phyloP scores from a whole-genome alignment of 2,888 invertebrate species.

The Neoitamus cyanurus region DNA sequence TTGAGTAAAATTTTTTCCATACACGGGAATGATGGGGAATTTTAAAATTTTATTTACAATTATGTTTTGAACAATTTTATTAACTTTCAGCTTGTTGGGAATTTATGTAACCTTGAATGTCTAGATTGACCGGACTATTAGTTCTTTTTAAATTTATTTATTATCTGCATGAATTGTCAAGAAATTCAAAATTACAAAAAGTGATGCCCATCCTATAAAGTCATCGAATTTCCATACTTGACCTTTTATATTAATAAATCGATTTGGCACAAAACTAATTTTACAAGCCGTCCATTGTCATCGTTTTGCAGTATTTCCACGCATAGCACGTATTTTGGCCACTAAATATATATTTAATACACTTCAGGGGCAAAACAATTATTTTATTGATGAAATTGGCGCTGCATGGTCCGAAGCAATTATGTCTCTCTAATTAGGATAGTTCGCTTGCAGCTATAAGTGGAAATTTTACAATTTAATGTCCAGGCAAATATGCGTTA shows the following conservation, averaged over 20 bases:
- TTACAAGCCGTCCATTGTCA: not conserved
- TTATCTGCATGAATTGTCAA: too few relatives aligned
- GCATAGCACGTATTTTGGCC: not conserved
- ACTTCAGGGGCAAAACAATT: not conserved
- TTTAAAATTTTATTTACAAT: too few relatives aligned
- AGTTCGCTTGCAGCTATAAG: not conserved
- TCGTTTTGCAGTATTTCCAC: not conserved
- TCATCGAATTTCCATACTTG: not conserved
- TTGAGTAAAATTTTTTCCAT: too few relatives aligned
- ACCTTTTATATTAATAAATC: not conserved
- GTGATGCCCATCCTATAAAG: not conserved
- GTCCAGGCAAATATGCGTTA: not conserved
- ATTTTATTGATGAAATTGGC: not conserved
- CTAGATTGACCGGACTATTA: too few relatives aligned
- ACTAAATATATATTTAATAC: not conserved
- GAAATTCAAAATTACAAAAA: not conserved
- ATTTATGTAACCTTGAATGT: too few relatives aligned
- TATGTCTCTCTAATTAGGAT: not conserved
- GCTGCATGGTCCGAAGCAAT: not conserved
- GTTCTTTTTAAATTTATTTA: too few relatives aligned
- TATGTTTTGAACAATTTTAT: too few relatives aligned
- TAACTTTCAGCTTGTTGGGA: too few relatives aligned
- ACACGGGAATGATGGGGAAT: too few relatives aligned
- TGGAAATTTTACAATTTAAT: not conserved
- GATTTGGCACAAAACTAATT: not conserved